A percentile compares a stretch with the other conserved stretches of the same genome.
These are phyloP conservation scores for Strongylocentrotus purpuratus DNA, from an alignment of 35 echinoderm and acorn worm genomes.

Conservation along the genomic window DNA sequence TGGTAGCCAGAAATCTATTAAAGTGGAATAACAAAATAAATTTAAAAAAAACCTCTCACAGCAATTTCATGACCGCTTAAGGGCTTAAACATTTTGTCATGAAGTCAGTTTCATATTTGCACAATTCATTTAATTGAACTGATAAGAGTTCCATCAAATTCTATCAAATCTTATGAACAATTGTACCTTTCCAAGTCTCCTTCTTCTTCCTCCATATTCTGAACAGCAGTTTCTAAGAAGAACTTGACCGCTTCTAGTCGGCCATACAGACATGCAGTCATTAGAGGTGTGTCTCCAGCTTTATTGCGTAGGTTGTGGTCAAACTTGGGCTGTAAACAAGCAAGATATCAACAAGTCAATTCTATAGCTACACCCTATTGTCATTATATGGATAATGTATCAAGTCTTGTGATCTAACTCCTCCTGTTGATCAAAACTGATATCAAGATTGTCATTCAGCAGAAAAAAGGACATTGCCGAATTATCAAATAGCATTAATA, in stretches of 20 bases:
- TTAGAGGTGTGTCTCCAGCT: conserved; percentile 86
- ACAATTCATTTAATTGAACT: too few species aligned
- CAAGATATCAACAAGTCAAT: background rate
- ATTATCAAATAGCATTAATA: too few species aligned
- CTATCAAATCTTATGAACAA: too few species aligned
- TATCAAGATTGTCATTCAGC: too few species aligned
- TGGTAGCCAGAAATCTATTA: too few species aligned
- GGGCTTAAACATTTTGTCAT: too few species aligned
- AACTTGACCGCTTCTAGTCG: conserved; percentile 80
- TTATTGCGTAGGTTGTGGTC: conserved; percentile 92
- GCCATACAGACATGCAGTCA: conserved; percentile 88
- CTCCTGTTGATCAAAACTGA: background rate
- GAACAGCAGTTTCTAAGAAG: conserved; percentile 75
- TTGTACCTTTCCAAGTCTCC: conserved; percentile 72
- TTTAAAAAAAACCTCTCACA: too few species aligned
- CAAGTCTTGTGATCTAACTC: background rate
- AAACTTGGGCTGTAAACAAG: conserved; percentile 81
- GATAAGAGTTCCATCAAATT: too few species aligned
- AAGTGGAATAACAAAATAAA: too few species aligned
- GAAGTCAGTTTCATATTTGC: too few species aligned
- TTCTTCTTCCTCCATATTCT: conserved; percentile 58
- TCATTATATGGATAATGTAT: background rate
- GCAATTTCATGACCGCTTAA: too few species aligned
- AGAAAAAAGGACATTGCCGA: too few species aligned
- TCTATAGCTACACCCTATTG: background rate